phyloP scores from a whole-genome alignment of 1,140 invertebrate genomes.

The Leptopilina boulardi region DNA sequence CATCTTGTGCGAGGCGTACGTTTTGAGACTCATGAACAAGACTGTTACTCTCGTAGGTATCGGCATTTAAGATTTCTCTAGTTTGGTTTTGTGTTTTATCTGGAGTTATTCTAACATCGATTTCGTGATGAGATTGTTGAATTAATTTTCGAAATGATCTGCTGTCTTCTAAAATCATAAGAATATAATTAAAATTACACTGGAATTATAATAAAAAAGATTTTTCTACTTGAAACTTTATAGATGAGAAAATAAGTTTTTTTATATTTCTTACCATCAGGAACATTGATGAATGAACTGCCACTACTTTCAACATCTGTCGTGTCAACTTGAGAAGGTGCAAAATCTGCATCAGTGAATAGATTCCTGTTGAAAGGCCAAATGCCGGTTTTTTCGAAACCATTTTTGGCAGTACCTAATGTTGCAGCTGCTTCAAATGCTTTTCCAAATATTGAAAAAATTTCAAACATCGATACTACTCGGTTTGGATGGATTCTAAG shows the following conservation, averaged over 20 bases:
- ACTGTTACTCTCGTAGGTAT: no score
- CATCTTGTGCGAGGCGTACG: no score
- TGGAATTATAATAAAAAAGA: not conserved
- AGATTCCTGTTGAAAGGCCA: slow-evolving; percentile 40
- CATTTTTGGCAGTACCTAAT: slow-evolving; percentile 60
- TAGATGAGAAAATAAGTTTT: not conserved
- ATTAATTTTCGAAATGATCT: not conserved
- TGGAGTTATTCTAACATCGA: no score
- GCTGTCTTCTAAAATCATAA: not conserved
- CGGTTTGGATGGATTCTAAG: slow-evolving; percentile 54
- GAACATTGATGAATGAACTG: not conserved
- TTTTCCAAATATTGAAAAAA: slow-evolving; percentile 56
- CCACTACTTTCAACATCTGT: no score
- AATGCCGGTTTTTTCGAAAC: slow-evolving; percentile 59
- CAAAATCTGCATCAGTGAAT: not conserved
- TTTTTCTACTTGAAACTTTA: not conserved
- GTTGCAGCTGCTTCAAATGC: slow-evolving; percentile 62
- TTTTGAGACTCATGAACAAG: no score
- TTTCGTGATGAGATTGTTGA: no score
- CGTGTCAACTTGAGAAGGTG: not conserved
- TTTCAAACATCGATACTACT: slow-evolving; percentile 58
- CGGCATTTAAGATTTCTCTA: no score
- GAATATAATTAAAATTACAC: no score
- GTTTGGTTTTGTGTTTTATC: no score
- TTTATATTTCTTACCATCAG: not conserved